Evolutionary conservation across 2,888 invertebrate species (phyloP), one percentile per base, ranked within the genome.

Genomic region (Zootermopsis nevadensis): DNA sequence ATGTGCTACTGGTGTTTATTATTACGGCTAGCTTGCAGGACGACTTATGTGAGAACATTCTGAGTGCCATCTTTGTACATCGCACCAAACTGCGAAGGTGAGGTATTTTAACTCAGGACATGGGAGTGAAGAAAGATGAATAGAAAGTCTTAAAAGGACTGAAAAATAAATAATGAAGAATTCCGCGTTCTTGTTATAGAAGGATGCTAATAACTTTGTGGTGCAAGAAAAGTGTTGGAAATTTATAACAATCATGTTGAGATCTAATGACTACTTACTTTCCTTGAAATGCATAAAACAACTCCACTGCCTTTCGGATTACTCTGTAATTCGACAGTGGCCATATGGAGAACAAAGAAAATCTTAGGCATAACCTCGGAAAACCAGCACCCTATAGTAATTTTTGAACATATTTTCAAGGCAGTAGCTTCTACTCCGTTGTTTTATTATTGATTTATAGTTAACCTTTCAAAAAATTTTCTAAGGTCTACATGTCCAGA

Each of bases 191-290:
- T 69, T 69, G 19, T 69, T 69, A 33, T 33, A 69, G 27, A 38
- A 35, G n/a, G n/a, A 19, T 74, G 42, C 33, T 74, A 74, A 74
- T 38, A 74, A 38, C 35, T 74, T 74, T 74, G 74, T 74, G 74
- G 38, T 30, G 8, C n/a, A 10, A n/a, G 38, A 38, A 74, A 42
- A 74, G 38, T 74, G 74, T 74, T 74, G 74, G 74, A 74, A 74
- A 38, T 74, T 74, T 38, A n/a, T 74, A 74, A 35, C 31, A 69
- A 33, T 69, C 69, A 33, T 33, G 69, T 69, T 19, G 30, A n/a
- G 24, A n/a, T 24, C 19, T 69, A 69, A 69, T 69, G 60, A 31
- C 33, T 69, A 69, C 33, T 31, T 69, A 69, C 69, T 69, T 69
- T 69, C 69, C 69, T 69, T 33, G 69, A 30, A 69, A 69, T 69